Evolutionary conservation across 2,797 vertebrate species (phyloP).

Genomic region (Tokudaia tokunoshimensis): DNA sequence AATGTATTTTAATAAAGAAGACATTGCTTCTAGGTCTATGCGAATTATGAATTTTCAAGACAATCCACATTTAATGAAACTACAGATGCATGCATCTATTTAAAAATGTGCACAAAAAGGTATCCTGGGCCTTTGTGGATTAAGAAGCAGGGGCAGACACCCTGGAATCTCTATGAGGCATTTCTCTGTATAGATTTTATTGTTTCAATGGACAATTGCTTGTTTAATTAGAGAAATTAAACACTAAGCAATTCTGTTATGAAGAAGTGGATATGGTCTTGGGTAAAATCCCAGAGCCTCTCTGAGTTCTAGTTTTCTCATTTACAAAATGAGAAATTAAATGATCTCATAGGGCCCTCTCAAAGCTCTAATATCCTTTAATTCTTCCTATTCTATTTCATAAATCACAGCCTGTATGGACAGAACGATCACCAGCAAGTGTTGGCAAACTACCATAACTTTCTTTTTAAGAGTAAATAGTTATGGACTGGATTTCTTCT

Average conservation of each 20-base stretch:
- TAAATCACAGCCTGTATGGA: neutral
- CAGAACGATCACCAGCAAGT: neutral
- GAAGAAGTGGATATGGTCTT: constrained; percentile 58
- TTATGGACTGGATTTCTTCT: constrained; percentile 8
- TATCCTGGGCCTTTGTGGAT: neutral
- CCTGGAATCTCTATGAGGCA: neutral
- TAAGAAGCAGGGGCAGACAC: neutral
- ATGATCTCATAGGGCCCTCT: constrained; percentile 57
- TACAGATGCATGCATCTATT: neutral
- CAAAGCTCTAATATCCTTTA: constrained; percentile 54
- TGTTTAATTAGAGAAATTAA: constrained; percentile 78
- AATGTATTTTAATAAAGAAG: neutral
- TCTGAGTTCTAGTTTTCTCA: constrained; percentile 63
- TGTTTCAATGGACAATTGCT: constrained; percentile 66
- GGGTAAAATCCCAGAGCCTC: constrained; percentile 49
- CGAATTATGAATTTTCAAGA: constrained; percentile 57
- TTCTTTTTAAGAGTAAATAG: constrained; percentile 70
- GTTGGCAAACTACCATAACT: constrained; percentile 29
- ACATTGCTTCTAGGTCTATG: constrained; percentile 29
- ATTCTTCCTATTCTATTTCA: constrained; percentile 53
- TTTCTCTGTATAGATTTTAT: constrained; percentile 11
- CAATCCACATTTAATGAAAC: neutral
- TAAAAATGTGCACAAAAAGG: neutral
- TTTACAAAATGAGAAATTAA: constrained; percentile 77
- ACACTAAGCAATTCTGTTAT: constrained; percentile 63